Conservation (phyloP, 2,113 vertebrate genomes). For the Oryzias javanicus region DNA sequence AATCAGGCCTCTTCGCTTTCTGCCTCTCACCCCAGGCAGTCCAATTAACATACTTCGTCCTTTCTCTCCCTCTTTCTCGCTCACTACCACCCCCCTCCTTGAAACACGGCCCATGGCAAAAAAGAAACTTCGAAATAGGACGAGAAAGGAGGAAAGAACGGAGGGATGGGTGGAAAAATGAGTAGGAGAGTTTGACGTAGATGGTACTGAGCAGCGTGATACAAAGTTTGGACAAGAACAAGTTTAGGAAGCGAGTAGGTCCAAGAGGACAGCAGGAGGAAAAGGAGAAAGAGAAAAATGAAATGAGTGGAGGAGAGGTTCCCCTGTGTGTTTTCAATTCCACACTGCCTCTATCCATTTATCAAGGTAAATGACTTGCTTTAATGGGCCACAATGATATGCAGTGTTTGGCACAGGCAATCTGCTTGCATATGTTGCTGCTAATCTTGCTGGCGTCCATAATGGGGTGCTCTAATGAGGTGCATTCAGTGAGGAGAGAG, state of each 20-base stretch:
- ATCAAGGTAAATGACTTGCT: constrained; percentile 63
- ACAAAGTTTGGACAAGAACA: constrained; percentile 29
- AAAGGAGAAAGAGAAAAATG: constrained; percentile 22
- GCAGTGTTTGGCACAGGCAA: constrained; percentile 70
- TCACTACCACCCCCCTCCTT: constrained; percentile 31
- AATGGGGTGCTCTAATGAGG: constrained; percentile 66
- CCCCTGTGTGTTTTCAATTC: constrained; percentile 53
- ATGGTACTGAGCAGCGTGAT: constrained; percentile 8
- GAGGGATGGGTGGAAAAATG: constrained; percentile 8
- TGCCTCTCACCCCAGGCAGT: constrained; percentile 58
- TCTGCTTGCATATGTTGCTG: constrained; percentile 57
- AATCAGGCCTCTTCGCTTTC: constrained; percentile 41
- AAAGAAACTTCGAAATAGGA: constrained; percentile 30
- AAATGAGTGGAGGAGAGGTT: constrained; percentile 33
- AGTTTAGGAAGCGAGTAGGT: constrained; percentile 26
- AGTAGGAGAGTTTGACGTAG: constrained; percentile 15
- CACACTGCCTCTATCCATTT: constrained; percentile 54
- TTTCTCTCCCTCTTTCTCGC: constrained; percentile 25
- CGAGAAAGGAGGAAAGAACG: constrained; percentile 10
- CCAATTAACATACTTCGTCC: constrained; percentile 71
- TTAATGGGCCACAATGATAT: constrained; percentile 68
- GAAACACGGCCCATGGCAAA: constrained; percentile 42
- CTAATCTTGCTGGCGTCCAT: constrained; percentile 58
- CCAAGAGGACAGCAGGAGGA: constrained; percentile 9
- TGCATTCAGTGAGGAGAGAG: constrained; percentile 52